Evolutionary conservation across 2,113 vertebrate genomes (phyloP).

Genomic region (Cololabis saira): DNA sequence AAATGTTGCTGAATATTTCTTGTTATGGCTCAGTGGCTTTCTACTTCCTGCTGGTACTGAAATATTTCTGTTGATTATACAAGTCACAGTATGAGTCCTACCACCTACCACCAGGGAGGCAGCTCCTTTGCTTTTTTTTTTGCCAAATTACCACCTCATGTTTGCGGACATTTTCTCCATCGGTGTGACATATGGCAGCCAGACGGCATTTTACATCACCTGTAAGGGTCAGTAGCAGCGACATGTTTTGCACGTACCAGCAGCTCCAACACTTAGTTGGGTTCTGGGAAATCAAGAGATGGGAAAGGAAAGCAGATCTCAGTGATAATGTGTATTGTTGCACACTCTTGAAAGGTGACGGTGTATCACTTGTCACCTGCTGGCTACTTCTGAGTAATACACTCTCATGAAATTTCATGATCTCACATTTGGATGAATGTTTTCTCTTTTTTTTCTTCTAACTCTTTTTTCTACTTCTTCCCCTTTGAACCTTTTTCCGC

Average conservation of each 20-base stretch:
- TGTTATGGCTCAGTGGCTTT: too few species aligned
- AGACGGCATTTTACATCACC: constrained; percentile 7
- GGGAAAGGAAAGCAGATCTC: constrained; percentile 15
- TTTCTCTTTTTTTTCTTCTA: constrained; percentile 5
- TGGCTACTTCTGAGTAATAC: constrained; percentile 35
- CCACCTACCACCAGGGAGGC: too few species aligned
- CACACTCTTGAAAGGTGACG: constrained; percentile 31
- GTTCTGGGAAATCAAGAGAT: constrained; percentile 18
- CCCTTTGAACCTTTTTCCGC: constrained; percentile 52
- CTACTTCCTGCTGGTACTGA: too few species aligned
- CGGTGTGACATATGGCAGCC: constrained; percentile 31
- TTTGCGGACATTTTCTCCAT: constrained; percentile 3
- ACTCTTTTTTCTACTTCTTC: constrained; percentile 21
- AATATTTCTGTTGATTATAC: too few species aligned
- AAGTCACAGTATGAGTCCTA: too few species aligned
- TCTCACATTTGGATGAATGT: constrained; percentile 7
- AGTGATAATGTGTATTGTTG: constrained; percentile 32
- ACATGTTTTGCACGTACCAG: not conserved
- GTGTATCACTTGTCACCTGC: constrained; percentile 56
- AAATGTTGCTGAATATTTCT: too few species aligned
- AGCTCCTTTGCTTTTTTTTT: too few species aligned
- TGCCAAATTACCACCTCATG: not conserved
- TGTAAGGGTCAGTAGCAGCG: not conserved
- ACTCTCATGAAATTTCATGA: constrained; percentile 4
- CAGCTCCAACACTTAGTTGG: not conserved